Evolutionary conservation across 2,888 invertebrate genomes (phyloP).

Genomic region (Seira musarum): DNA sequence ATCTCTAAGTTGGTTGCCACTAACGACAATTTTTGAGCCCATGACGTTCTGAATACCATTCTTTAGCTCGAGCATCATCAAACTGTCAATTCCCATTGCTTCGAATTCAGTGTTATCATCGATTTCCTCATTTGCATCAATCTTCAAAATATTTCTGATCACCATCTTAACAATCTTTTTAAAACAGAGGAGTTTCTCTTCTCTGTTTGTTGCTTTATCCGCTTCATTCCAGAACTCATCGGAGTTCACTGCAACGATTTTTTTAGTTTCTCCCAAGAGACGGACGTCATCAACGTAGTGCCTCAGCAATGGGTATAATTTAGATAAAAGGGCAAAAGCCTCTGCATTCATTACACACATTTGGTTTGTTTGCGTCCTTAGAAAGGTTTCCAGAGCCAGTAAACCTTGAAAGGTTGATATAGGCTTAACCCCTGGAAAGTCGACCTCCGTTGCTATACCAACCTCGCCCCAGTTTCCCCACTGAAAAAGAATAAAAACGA

Average conservation of each 20-base stretch:
- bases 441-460: slow-evolving; percentile 31
- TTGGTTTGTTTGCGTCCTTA: slow-evolving; percentile 25
- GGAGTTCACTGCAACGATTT: neutral
- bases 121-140: slow-evolving; percentile 45
- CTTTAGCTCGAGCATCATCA: slow-evolving; percentile 57
- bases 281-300: slow-evolving; percentile 19
- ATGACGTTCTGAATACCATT: slow-evolving; percentile 50
- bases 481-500: too few relatives aligned
- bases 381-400: slow-evolving; percentile 19
- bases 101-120: slow-evolving; percentile 42
- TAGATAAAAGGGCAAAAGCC: neutral
- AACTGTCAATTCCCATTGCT: slow-evolving; percentile 51
- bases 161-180: slow-evolving; percentile 27
- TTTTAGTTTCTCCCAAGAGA: slow-evolving; percentile 24
- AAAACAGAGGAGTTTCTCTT: slow-evolving; percentile 48
- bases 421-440: slow-evolving; percentile 21
- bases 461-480: slow-evolving; percentile 48
- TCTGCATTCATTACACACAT: slow-evolving; percentile 9
- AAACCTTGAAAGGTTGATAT: slow-evolving; percentile 17
- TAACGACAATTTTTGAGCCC: slow-evolving; percentile 37
- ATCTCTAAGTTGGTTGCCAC: slow-evolving; percentile 42
- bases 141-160: slow-evolving; percentile 30
- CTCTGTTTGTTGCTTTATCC: slow-evolving; percentile 20
- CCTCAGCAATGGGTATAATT: slow-evolving; percentile 15
- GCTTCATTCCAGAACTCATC: slow-evolving; percentile 54